Conservation (phyloP, 2,888 invertebrate species). For the Polydrusus cervinus region DNA sequence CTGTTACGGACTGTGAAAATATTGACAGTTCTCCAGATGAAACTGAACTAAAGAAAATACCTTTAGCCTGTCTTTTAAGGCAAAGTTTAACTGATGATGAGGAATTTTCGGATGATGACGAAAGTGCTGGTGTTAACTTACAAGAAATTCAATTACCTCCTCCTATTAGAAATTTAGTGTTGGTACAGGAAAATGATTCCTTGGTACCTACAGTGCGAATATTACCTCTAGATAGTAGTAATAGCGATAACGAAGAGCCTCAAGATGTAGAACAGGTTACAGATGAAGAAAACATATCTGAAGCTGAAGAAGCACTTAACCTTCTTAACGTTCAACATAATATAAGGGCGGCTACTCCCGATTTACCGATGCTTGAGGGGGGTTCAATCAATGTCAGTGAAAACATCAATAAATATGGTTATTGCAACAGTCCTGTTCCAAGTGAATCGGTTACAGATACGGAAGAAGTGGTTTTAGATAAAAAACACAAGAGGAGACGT, state of each 20-base stretch:
- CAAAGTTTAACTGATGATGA: conserved; percentile 60
- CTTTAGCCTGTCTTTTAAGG: conserved; percentile 65
- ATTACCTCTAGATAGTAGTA: conserved; percentile 67
- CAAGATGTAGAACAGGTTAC: conserved; percentile 53
- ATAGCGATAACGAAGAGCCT: conserved; percentile 59
- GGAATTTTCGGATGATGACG: conserved; percentile 55
- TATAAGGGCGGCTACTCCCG: conserved; percentile 56
- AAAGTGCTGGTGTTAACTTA: conserved; percentile 55
- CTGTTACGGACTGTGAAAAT: conserved; percentile 72
- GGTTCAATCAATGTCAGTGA: conserved; percentile 59
- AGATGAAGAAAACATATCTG: conserved; percentile 67
- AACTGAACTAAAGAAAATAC: conserved; percentile 61
- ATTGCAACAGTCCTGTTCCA: conserved; percentile 15
- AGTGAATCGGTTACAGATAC: conserved; percentile 60
- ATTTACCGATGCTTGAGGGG: conserved; percentile 61
- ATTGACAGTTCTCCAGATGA: conserved; percentile 66
- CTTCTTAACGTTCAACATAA: conserved; percentile 30
- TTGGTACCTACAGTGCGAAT: conserved; percentile 70
- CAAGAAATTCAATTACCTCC: conserved; percentile 67
- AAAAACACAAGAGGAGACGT: conserved; percentile 54
- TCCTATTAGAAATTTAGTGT: conserved; percentile 71
- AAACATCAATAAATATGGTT: conserved; percentile 46
- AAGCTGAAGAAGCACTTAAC: conserved; percentile 66
- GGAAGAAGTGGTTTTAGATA: conserved; percentile 59
- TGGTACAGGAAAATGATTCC: conserved; percentile 60